Evolutionary conservation across 2,888 invertebrate genomes (phyloP).

Genomic region (Pterostichus niger): DNA sequence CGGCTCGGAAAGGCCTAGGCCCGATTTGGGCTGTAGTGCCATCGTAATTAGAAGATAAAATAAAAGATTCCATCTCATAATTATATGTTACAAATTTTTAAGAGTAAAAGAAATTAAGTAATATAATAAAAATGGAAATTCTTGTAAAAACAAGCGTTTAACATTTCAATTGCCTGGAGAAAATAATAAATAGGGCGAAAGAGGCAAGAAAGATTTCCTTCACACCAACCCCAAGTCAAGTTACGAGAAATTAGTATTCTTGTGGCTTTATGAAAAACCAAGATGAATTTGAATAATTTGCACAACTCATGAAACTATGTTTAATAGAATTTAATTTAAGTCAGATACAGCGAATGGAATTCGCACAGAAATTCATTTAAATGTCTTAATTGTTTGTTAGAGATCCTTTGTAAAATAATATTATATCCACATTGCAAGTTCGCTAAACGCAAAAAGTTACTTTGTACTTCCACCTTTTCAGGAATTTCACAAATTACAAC

Average conservation of each 20-base stretch:
- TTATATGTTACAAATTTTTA: no score
- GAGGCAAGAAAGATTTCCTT: not conserved
- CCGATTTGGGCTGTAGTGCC: no score
- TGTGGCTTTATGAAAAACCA: constrained; percentile 38
- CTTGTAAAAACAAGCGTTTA: no score
- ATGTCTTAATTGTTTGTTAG: constrained; percentile 30
- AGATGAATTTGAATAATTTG: constrained; percentile 39
- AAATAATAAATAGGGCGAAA: not conserved
- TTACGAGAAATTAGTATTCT: constrained; percentile 27
- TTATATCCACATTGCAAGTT: not conserved
- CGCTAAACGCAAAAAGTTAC: not conserved
- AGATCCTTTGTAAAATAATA: constrained; percentile 12
- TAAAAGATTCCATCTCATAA: no score
- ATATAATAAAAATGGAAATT: no score
- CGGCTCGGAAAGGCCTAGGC: no score
- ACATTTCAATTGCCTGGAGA: no score
- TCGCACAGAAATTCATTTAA: constrained; percentile 24
- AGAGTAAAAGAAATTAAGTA: no score
- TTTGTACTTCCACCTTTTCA: constrained; percentile 1
- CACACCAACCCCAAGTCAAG: not conserved
- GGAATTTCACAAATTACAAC: not conserved
- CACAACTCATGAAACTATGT: constrained; percentile 33
- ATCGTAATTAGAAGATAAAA: no score
- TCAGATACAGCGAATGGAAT: constrained; percentile 17
- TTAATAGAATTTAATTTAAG: constrained; percentile 43